Evolutionary conservation across 2,797 vertebrate genomes (phyloP).

Genomic region (Thripadectes ignobilis): DNA sequence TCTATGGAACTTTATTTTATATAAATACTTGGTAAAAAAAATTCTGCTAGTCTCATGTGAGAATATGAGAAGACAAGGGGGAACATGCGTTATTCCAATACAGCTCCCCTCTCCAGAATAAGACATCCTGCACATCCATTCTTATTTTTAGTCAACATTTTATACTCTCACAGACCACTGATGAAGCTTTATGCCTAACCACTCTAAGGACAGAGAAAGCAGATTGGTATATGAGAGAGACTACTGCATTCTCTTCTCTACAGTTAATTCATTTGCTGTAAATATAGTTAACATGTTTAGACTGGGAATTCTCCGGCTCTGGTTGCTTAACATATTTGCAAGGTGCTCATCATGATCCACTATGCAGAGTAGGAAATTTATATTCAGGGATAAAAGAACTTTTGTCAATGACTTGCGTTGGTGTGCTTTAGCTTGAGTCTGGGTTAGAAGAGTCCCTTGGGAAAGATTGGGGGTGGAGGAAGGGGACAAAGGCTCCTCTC

Average conservation of each 20-base stretch:
- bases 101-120: background rate
- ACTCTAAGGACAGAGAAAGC: background rate
- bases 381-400: background rate
- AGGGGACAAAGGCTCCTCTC: background rate
- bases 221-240: background rate
- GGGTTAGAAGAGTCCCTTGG: background rate
- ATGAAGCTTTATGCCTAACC: background rate
- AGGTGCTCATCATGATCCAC: background rate
- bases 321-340: background rate
- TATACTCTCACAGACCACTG: background rate
- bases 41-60: accelerated
- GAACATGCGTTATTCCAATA: background rate
- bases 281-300: background rate
- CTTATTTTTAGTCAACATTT: background rate
- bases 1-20: background rate
- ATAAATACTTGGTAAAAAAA: background rate
- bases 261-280: background rate
- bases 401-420: background rate
- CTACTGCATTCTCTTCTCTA: background rate
- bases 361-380: background rate
- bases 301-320: background rate
- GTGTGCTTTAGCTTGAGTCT: background rate
- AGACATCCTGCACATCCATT: background rate
- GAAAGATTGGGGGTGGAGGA: background rate
- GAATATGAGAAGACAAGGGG: background rate